Conservation (phyloP, 2,113 vertebrate species). For the Ceratotherium simum region DNA sequence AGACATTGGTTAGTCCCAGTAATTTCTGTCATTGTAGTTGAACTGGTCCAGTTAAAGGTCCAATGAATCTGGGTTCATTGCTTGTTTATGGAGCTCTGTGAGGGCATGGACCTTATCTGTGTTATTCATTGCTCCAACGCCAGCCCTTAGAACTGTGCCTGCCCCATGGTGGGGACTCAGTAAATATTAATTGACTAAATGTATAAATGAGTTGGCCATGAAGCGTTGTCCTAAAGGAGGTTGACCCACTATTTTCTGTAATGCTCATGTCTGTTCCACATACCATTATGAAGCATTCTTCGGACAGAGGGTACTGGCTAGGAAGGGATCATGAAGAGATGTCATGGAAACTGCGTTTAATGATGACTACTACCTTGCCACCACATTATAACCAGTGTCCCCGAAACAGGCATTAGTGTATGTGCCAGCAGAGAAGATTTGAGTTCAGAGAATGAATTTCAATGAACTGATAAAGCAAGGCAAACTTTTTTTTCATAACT, state of each 20-base stretch:
- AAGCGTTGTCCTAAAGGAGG: neutral
- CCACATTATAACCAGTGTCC: neutral
- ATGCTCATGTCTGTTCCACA: neutral
- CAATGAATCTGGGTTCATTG: neutral
- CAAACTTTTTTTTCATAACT: neutral
- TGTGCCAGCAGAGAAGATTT: neutral
- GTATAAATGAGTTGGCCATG: neutral
- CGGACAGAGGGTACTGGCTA: neutral
- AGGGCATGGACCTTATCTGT: neutral
- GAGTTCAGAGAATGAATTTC: neutral
- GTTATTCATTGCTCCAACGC: neutral
- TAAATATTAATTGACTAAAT: neutral
- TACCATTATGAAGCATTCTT: neutral
- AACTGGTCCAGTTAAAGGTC: neutral
- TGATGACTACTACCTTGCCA: neutral
- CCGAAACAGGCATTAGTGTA: neutral
- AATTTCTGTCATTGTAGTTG: neutral
- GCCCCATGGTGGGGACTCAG: neutral
- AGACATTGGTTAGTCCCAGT: neutral
- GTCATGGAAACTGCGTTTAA: neutral
- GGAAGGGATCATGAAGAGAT: neutral
- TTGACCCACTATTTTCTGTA: neutral
- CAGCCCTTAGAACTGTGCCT: neutral
- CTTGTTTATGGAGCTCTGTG: neutral
- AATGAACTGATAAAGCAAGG: neutral